These are phyloP conservation scores for Euplagia quadripunctaria DNA, from an alignment of 2,888 invertebrate genomes.

Conservation along the genomic window DNA sequence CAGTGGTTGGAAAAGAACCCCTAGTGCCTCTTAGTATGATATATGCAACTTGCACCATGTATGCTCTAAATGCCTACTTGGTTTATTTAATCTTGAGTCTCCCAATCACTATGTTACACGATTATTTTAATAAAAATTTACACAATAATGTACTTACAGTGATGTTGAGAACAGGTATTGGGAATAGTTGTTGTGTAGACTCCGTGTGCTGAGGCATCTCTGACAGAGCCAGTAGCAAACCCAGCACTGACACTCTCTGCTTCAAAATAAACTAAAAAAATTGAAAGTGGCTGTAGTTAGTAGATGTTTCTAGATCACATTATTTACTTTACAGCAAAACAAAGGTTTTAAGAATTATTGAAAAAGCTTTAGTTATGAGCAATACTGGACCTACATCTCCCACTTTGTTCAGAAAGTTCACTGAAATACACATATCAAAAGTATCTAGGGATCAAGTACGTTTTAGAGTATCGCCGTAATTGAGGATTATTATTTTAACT, in stretches of 20 bases:
- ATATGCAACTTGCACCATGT: too few species aligned
- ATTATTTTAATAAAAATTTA: too few species aligned
- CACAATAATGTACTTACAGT: conserved; percentile 63
- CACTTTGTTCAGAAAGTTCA: neutral
- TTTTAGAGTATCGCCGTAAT: too few species aligned
- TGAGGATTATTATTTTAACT: too few species aligned
- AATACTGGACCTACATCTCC: too few species aligned
- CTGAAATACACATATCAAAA: neutral
- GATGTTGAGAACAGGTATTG: conserved; percentile 70
- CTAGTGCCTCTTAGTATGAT: too few species aligned
- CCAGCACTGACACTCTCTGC: conserved; percentile 87
- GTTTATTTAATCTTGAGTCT: too few species aligned
- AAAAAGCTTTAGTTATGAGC: too few species aligned
- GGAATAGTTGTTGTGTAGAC: conserved; percentile 79
- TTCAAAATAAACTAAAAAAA: conserved; percentile 87
- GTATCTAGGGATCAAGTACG: too few species aligned
- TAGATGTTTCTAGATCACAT: neutral
- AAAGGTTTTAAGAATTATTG: neutral
- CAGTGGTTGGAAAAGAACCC: too few species aligned
- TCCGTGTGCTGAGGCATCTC: conserved; percentile 70
- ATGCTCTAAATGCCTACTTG: too few species aligned
- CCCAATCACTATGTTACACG: too few species aligned
- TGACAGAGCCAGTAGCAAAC: conserved; percentile 81
- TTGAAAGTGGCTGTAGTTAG: conserved; percentile 3
- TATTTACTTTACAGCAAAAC: neutral